A percentile compares a stretch with the other conserved stretches of the same genome.
Evolutionary conservation across 2,797 vertebrate genomes (phyloP).

Genomic region (Sardinella longiceps): DNA sequence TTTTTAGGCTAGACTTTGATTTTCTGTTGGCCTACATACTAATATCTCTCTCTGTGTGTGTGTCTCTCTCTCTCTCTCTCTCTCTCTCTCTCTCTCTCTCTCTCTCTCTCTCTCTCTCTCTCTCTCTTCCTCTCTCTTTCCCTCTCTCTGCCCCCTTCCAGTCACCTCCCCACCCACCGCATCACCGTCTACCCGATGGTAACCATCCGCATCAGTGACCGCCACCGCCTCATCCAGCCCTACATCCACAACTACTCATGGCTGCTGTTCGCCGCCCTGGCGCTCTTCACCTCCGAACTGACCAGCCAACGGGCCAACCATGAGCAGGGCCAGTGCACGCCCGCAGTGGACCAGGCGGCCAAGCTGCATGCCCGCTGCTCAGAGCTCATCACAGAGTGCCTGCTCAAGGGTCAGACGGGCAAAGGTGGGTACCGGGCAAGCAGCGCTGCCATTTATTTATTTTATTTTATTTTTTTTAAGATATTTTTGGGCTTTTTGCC

Average conservation of each 20-base stretch:
- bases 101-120: too few species aligned
- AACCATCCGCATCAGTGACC: conserved; percentile 93
- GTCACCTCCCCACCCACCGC: conserved; percentile 93
- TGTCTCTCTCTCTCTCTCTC: background rate
- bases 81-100: background rate
- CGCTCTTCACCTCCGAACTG: conserved; percentile 90
- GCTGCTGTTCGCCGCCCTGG: conserved; percentile 91
- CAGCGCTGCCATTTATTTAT: background rate
- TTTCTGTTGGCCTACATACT: too few species aligned
- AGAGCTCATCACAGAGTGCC: conserved; percentile 88
- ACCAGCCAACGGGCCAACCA: conserved; percentile 75
- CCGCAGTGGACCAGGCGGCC: conserved; percentile 66
- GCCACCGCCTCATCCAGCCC: conserved; percentile 93
- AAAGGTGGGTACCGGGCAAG: conserved; percentile 76
- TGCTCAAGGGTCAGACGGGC: conserved; percentile 90
- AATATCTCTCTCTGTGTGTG: background rate
- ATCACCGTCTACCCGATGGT: conserved; percentile 94
- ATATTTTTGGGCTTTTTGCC: too few species aligned
- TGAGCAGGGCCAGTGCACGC: conserved; percentile 73
- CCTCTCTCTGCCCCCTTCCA: conserved; percentile 54
- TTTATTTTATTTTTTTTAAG: too few species aligned
- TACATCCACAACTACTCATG: conserved; percentile 98
- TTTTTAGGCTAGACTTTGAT: too few species aligned
- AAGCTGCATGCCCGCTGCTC: conserved; percentile 84
- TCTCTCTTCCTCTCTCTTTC: background rate